Evolutionary conservation across 2,797 vertebrate species (phyloP).

Genomic region (Poeciliopsis gracilis): DNA sequence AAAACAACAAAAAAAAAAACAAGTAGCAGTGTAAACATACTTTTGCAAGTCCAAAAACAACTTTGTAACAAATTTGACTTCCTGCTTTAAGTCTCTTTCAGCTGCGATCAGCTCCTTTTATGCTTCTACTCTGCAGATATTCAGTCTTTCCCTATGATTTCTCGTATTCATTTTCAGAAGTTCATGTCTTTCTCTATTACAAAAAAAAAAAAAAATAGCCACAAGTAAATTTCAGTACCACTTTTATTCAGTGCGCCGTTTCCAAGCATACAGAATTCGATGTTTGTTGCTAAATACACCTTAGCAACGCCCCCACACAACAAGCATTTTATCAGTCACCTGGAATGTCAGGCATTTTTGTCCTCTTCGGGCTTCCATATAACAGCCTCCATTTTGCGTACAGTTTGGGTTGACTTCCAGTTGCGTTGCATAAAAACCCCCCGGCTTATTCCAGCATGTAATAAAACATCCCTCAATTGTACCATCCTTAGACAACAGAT

Average conservation of each 20-base stretch:
- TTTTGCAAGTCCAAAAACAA: background rate
- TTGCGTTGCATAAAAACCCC: constrained; percentile 41
- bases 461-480: constrained; percentile 19
- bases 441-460: constrained; percentile 51
- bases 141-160: background rate
- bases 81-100: no score
- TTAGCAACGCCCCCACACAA: no score
- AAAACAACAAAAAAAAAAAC: no score
- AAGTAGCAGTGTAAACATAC: background rate
- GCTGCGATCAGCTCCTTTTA: no score
- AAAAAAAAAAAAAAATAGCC: no score
- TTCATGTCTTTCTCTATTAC: no score
- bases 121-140: no score
- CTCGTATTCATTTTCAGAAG: no score
- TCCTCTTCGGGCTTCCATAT: background rate
- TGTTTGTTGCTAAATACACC: no score
- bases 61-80: background rate
- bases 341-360: background rate
- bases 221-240: background rate
- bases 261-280: background rate
- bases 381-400: background rate
- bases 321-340: no score
- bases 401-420: constrained; percentile 21
- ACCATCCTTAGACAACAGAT: constrained; percentile 21
- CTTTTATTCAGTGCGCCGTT: background rate